Base-by-base conservation (phyloP, 2,888 invertebrate species). In the Uloborus plumipes region DNA sequence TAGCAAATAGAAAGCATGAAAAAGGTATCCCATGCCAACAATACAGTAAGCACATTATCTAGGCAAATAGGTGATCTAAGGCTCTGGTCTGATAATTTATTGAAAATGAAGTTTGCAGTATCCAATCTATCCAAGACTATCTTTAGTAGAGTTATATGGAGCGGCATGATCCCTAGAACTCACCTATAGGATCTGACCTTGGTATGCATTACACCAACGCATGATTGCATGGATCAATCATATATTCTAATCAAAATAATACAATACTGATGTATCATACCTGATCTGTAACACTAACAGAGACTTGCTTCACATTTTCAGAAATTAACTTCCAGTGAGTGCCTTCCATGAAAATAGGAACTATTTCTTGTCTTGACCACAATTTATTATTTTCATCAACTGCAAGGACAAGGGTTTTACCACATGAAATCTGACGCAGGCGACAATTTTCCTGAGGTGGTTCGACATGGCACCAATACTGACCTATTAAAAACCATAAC, bases 391-490 rank as follows among this genome's bases (percentile, higher is more conserved):
- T 92, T 26, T 92, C 91, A 86, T 96, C 94, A 47, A 96, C 89
- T 0, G 93, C 94, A 95, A 96, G 96, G 11, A 96, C 93, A 0
- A 93, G 92, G 31, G 91, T 90, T 39, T 90, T 89, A 2, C 94
- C 94, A 18, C 93, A 92, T 0, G 94, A 93, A 47, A 96, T 92
- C 87, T 93, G 92, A 88, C 94, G 94, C 65, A 95, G 91, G 6
- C 87, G 84, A 74, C 93, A 92, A 15, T 91, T 91, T 15, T 91
- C 91, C 51, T 91, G 90, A 0, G 93, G 92, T 7, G 93, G 91
- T 88, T 96, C 95, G 76, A 97, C 93, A 84, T 93, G 91, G 87
- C 94, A 93, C 96, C 96, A 96, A 77, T 92, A 92, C 15, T 91
- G 90, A 51, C 94, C 93, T 84, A 49, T 4, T 39, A 11, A 39